Conservation (phyloP, 2,797 vertebrate species). For the Aldrovandia affinis region DNA sequence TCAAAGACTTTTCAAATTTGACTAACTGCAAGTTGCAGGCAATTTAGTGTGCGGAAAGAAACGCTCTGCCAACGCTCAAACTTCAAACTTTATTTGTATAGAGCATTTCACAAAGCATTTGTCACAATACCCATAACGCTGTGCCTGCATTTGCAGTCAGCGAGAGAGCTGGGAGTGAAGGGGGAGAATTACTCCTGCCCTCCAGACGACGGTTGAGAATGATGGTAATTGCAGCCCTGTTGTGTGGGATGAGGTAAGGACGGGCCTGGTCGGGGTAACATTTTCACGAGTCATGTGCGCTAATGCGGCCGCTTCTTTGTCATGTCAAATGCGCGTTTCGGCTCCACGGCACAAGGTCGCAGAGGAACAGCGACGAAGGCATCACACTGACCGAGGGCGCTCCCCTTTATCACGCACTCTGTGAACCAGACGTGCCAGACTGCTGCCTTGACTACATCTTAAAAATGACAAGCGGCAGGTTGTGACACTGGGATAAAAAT, state of each 20-base stretch:
- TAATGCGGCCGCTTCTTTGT: slow-evolving; percentile 42
- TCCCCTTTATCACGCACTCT: background rate
- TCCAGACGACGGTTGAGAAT: slow-evolving; percentile 54
- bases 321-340: background rate
- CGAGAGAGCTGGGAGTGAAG: slow-evolving; percentile 36
- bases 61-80: slow-evolving; percentile 39
- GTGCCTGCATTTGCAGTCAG: slow-evolving; percentile 40
- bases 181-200: slow-evolving; percentile 47
- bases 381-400: background rate
- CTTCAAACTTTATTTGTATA: no score
- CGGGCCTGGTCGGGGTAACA: slow-evolving; percentile 58
- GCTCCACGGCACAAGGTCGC: background rate
- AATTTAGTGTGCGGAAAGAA: slow-evolving; percentile 45
- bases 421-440: background rate
- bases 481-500: background rate
- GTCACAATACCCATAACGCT: no score
- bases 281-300: slow-evolving; percentile 57
- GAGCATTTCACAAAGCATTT: no score
- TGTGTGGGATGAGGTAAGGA: slow-evolving; percentile 55
- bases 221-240: slow-evolving; percentile 58
- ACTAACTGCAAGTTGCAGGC: slow-evolving; percentile 30
- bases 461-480: background rate
- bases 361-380: background rate
- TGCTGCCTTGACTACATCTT: background rate
- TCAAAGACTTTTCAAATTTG: background rate